phyloP scores from a whole-genome alignment of 2,888 invertebrate species.

The Agrilus mali region DNA sequence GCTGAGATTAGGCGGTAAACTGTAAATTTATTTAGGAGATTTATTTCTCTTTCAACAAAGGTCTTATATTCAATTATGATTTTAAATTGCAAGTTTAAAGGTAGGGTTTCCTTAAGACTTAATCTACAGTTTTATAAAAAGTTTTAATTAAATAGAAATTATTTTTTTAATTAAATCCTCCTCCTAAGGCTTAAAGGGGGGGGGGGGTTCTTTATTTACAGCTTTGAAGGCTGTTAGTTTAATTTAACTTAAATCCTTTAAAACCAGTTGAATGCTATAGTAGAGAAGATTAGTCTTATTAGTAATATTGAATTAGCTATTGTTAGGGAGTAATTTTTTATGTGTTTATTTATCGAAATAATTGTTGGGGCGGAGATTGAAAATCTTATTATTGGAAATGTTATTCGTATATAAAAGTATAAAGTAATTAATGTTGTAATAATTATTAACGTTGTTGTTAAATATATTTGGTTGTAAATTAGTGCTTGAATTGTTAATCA shows the following conservation, averaged over 20 bases:
- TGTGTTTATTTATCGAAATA: no score
- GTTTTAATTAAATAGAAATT: no score
- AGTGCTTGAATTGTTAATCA: conserved; percentile 44
- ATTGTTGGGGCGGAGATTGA: no score
- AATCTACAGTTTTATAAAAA: background rate
- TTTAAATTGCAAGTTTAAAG: conserved; percentile 52
- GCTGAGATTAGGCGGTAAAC: conserved; percentile 49
- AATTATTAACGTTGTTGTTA: conserved; percentile 37
- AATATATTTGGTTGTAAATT: conserved; percentile 33
- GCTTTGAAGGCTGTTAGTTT: conserved; percentile 54
- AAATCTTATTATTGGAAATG: conserved; percentile 32
- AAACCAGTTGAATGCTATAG: conserved; percentile 9
- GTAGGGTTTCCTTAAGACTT: conserved; percentile 27
- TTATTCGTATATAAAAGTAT: conserved; percentile 44
- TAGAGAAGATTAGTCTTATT: conserved; percentile 20
- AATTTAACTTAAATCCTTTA: conserved; percentile 41
- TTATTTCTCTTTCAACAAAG: conserved; percentile 40
- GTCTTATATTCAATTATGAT: conserved; percentile 44
- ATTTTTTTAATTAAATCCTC: background rate
- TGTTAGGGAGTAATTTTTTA: conserved; percentile 23
- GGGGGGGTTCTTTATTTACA: conserved; percentile 39
- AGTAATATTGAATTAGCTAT: conserved; percentile 23
- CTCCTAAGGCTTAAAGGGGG: conserved; percentile 42
- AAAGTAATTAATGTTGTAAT: conserved; percentile 41
- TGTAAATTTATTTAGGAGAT: conserved; percentile 47